Conservation (phyloP, 2,797 vertebrate genomes). For the Melanotaenia nigrans region DNA sequence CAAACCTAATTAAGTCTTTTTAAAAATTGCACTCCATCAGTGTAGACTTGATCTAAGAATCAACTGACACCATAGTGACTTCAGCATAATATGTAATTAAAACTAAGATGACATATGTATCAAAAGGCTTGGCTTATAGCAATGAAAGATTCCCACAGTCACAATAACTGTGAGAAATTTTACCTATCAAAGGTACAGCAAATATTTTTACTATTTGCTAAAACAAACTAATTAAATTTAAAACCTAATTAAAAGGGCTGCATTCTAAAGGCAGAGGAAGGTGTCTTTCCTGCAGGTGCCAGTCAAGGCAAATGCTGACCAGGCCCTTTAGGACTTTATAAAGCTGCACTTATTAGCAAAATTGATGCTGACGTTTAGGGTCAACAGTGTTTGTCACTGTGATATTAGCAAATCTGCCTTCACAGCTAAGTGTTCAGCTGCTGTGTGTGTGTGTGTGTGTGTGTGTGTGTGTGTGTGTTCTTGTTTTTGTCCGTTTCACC, state of each 20-base stretch:
- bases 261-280: conserved; percentile 43
- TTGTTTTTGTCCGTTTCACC: background rate
- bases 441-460: conserved; percentile 31
- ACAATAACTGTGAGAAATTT: conserved; percentile 31
- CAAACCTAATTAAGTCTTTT: background rate
- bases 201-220: conserved; percentile 18
- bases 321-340: conserved; percentile 14
- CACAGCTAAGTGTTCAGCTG: conserved; percentile 64
- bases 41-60: conserved; percentile 9
- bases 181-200: conserved; percentile 20
- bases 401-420: conserved; percentile 71
- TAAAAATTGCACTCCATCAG: background rate
- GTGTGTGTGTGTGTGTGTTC: conserved; percentile 23
- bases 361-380: conserved; percentile 72
- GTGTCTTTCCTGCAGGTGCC: conserved; percentile 53
- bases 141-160: conserved; percentile 37
- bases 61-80: conserved; percentile 18
- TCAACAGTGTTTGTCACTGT: conserved; percentile 73
- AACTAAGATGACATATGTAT: conserved; percentile 42
- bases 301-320: conserved; percentile 62
- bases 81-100: conserved; percentile 37
- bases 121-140: conserved; percentile 29
- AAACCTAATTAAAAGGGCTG: conserved; percentile 50
- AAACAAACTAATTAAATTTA: conserved; percentile 44
- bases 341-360: conserved; percentile 49